Base-by-base conservation (phyloP, 2,888 invertebrate species). In the Dasypogon diadema region DNA sequence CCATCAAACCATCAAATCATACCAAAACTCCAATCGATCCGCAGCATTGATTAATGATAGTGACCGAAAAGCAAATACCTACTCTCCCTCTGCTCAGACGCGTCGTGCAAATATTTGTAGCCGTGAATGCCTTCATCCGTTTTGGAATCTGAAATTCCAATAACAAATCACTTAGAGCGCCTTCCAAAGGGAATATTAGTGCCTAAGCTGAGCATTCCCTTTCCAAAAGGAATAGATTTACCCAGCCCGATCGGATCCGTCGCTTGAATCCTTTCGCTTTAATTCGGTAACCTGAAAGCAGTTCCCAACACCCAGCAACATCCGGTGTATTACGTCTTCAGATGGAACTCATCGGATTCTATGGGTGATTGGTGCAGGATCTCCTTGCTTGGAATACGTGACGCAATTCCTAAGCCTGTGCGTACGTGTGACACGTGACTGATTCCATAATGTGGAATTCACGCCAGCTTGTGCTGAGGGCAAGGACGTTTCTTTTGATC, bases 401-500 rank as follows among this genome's bases (percentile, higher is more conserved):
- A 72, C 55, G 37, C 55, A 72, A 72, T 72, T 72, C 21, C 34
- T 55, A 55, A 72, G 51, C 48, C 42, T 26, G 48, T 70, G 51
- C 51, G 68, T 68, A 68, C 68, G 68, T 68, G 68, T 68, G 51
- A 68, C 68, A 51, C 68, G 68, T 70, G 68, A 70, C 68, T 70
- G 42, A 42, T 42, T 42, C 42, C n/a, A 42, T 12, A 42, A 42
- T 42, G 12, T 42, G n/a, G 42, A 2, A 42, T 12, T 12, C 10
- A 12, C 12, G n/a, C 42, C 42, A 12, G 42, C n/a, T 42, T 6
- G 42, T 3, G n/a, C n/a, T 1, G 42, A 42, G 3, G 42, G 2
- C n/a, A 42, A 0, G 12, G n/a, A n/a, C 3, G n/a, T 6, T 42
- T 42, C 42, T 6, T 42, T 42, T 42, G 1, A 42, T 42, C 42